Percentiles rank a stretch among this genome's conserved stretches.
phyloP scores from a whole-genome alignment of 2,113 vertebrate genomes.

The Rhinolophus sinicus region DNA sequence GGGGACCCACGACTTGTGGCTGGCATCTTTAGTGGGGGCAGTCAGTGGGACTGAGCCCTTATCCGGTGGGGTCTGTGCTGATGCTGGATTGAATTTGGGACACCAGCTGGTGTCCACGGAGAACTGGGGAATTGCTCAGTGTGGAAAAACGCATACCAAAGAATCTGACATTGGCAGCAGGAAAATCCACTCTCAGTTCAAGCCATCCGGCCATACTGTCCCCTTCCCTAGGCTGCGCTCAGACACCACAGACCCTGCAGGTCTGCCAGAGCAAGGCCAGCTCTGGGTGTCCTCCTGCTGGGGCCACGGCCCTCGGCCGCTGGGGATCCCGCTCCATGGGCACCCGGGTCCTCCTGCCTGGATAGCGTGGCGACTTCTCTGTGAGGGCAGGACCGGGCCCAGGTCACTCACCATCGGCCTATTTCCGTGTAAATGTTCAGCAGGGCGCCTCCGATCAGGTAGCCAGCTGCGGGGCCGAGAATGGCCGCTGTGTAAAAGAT shows the following conservation, averaged over 20 bases:
- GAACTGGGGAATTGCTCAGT: neutral
- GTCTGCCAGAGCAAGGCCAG: neutral
- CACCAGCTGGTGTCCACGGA: neutral
- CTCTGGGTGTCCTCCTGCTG: neutral
- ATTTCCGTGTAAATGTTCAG: slow-evolving; percentile 95
- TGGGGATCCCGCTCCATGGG: neutral
- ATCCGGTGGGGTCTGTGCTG: no score
- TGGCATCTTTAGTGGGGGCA: no score
- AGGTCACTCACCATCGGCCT: slow-evolving; percentile 89
- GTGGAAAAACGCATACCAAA: neutral
- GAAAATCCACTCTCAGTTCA: fast-evolving
- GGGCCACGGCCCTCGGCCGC: no score
- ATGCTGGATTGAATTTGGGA: neutral
- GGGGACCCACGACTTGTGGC: no score
- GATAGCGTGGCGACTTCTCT: fast-evolving
- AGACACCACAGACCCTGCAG: neutral
- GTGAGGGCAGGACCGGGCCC: no score
- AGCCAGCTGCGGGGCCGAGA: slow-evolving; percentile 96
- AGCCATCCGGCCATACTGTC: fast-evolving
- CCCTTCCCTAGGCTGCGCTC: fast-evolving
- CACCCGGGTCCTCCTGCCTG: neutral
- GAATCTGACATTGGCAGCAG: neutral
- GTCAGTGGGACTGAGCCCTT: no score
- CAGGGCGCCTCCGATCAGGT: slow-evolving; percentile 95
- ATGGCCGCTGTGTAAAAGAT: slow-evolving; percentile 97